Evolutionary conservation across 1,140 invertebrate species (phyloP).

Genomic region (Lepidurus apus): DNA sequence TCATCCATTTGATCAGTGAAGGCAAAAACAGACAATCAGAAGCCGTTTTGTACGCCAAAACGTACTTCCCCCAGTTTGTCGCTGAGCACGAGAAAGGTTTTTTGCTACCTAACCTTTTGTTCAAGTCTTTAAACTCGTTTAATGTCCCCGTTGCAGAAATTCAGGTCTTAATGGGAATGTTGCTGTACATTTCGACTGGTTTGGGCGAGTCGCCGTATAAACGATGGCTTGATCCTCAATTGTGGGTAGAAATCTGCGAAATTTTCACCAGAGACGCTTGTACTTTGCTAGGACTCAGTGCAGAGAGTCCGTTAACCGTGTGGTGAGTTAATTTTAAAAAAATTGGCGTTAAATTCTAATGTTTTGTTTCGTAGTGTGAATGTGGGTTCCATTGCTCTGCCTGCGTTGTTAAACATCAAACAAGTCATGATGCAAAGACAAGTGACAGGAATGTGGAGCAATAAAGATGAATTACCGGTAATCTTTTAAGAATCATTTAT

Average conservation of each 20-base stretch:
- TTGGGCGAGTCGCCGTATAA: constrained; percentile 75
- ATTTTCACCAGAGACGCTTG: constrained; percentile 91
- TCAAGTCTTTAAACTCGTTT: background rate
- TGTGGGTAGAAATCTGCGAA: constrained; percentile 82
- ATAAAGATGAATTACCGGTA: constrained; percentile 92
- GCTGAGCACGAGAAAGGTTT: constrained; percentile 71
- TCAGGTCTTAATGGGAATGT: constrained; percentile 80
- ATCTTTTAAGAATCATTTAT: constrained; percentile 42
- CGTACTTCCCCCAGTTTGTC: constrained; percentile 77
- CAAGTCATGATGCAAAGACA: constrained; percentile 94
- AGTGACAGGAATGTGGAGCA: constrained; percentile 88
- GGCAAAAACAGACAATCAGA: constrained; percentile 60
- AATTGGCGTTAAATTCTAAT: constrained; percentile 16
- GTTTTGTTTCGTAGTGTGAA: constrained; percentile 57
- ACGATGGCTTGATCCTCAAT: constrained; percentile 65
- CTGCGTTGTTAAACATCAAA: constrained; percentile 87
- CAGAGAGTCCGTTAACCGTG: constrained; percentile 72
- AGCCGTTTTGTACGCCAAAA: constrained; percentile 80
- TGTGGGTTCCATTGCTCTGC: constrained; percentile 86
- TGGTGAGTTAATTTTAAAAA: constrained; percentile 48
- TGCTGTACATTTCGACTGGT: constrained; percentile 73
- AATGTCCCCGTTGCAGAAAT: constrained; percentile 55
- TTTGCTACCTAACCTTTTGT: background rate
- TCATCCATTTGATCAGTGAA: constrained; percentile 63
- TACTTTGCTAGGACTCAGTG: constrained; percentile 77